Base-by-base conservation (phyloP, 2,888 invertebrate genomes). In the Criorhina ranunculi region DNA sequence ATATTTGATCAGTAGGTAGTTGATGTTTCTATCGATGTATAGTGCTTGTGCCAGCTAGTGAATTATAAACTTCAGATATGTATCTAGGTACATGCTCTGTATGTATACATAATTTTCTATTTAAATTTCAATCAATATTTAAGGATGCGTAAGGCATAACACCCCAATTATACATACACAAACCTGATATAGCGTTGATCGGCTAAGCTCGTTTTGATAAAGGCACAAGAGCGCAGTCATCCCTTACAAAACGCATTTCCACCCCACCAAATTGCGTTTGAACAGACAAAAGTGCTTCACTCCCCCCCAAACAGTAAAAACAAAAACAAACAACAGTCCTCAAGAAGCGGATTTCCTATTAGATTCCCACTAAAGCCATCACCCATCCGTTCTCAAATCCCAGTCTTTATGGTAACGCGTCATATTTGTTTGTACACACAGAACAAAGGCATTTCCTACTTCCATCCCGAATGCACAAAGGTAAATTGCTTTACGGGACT, bases 391-490 rank as follows among this genome's bases (percentile, higher is more conserved):
- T 69, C n/a, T n/a, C 67, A 75, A 69, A 85, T 79, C 79, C 69
- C 60, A 55, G 83, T 49, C 83, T 73, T 85, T 83, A 72, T 73
- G 82, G 72, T 73, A 78, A 67, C 82, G 82, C 82, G 78, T 83
- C 78, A 83, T 83, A 83, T 83, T 83, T 79, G 79, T 69, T 85
- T 79, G 79, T 69, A 67, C 35, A 73, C 57, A 57, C 31, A 85
- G 79, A 79, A 85, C 83, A 85, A 85, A 85, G 79, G 80, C 85
- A 66, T 76, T 80, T 80, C 75, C 75, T 66, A 55, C 64, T 66
- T 64, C 75, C 85, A 85, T 81, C 80, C 76, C 76, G 57, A 83
- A 85, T 85, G 80, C 85, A 85, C 85, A 85, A 81, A 85, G 80
- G 80, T 80, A 80, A 76, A 85, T 85, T 80, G 85, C 85, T 66